phyloP scores from a whole-genome alignment of 2,888 invertebrate genomes.

The Itoplectis maculator region DNA sequence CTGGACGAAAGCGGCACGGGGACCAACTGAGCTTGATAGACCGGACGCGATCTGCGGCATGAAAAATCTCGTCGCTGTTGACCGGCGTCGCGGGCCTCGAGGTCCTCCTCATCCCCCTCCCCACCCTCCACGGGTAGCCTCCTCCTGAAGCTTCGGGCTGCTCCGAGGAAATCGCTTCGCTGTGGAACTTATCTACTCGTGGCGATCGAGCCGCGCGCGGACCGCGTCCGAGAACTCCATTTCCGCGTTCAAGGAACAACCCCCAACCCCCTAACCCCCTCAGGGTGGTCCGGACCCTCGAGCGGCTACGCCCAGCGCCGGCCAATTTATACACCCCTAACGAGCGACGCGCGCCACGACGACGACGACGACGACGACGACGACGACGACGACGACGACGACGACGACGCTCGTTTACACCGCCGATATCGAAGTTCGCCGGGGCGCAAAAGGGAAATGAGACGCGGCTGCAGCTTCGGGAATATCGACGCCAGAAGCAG shows the following conservation, averaged over 20 bases:
- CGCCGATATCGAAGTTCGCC: not conserved
- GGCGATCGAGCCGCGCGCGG: slow-evolving; percentile 75
- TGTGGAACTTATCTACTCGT: slow-evolving; percentile 81
- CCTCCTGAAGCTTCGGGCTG: slow-evolving; percentile 36
- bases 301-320: slow-evolving; percentile 71
- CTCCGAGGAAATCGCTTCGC: slow-evolving; percentile 49
- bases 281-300: slow-evolving; percentile 22
- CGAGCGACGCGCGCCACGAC: slow-evolving; percentile 63
- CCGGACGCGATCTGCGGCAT: slow-evolving; percentile 82
- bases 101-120: no score
- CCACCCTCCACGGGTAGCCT: no score
- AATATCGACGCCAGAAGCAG: slow-evolving; percentile 59
- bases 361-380: no score
- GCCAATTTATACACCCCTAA: slow-evolving; percentile 80
- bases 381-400: no score
- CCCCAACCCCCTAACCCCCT: slow-evolving; percentile 2
- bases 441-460: slow-evolving; percentile 42
- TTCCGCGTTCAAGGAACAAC: slow-evolving; percentile 81
- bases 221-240: slow-evolving; percentile 82
- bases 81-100: slow-evolving; percentile 70
- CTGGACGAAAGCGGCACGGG: slow-evolving; percentile 28
- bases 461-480: slow-evolving; percentile 36
- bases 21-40: slow-evolving; percentile 78
- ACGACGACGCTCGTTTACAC: slow-evolving; percentile 73
- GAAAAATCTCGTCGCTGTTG: slow-evolving; percentile 83